Evolutionary conservation across 2,888 invertebrate genomes (phyloP).

Genomic region (Stenodera caucasica): DNA sequence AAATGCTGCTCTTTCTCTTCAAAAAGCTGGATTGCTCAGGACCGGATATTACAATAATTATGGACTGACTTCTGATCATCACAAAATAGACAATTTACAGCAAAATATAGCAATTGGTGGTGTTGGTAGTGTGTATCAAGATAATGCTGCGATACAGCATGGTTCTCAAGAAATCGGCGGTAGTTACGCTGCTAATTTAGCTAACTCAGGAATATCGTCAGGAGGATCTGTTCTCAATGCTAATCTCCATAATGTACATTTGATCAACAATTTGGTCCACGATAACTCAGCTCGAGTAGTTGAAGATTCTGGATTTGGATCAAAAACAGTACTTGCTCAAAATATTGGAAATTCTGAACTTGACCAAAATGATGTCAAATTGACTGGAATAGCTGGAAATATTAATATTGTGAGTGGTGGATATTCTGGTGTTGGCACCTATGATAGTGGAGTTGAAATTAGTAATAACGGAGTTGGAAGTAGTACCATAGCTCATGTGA

Average conservation of each 20-base stretch:
- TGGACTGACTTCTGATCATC: conserved; percentile 2
- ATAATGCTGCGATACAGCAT: background rate
- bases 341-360: conserved; percentile 14
- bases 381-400: conserved; percentile 24
- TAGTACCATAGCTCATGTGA: conserved; percentile 29
- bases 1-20: conserved; percentile 37
- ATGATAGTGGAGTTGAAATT: conserved; percentile 34
- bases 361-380: background rate
- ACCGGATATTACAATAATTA: conserved; percentile 20
- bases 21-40: conserved; percentile 41
- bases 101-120: background rate
- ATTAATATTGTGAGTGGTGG: conserved; percentile 49
- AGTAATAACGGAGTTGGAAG: conserved; percentile 37
- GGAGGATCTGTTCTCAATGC: background rate
- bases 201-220: background rate
- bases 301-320: conserved; percentile 12
- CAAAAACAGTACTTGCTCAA: conserved; percentile 16
- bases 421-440: conserved; percentile 45
- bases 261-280: conserved; percentile 11
- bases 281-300: background rate
- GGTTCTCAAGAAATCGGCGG: background rate
- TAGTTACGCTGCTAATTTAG: background rate
- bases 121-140: background rate
- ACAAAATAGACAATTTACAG: conserved; percentile 3
- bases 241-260: background rate